phyloP scores from a whole-genome alignment of 2,888 invertebrate genomes.

The Brenthis daphne region DNA sequence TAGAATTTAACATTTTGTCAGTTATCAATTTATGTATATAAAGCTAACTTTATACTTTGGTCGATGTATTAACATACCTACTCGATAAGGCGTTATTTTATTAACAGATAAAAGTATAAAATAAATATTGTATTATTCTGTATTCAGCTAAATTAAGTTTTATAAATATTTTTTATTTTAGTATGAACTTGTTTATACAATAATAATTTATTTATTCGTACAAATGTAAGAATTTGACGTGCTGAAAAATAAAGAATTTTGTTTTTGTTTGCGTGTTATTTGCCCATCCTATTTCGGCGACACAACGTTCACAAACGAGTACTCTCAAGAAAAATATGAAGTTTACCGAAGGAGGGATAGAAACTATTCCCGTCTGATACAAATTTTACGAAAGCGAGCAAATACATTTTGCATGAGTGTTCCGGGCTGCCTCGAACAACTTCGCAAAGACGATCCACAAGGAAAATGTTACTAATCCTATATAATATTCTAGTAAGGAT shows the following conservation, averaged over 20 bases:
- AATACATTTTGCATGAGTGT: conserved; percentile 77
- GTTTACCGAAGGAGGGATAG: conserved; percentile 43
- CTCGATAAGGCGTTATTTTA: too few relatives aligned
- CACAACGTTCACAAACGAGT: conserved; percentile 36
- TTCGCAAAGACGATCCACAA: conserved; percentile 42
- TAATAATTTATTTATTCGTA: too few relatives aligned
- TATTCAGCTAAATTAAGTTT: too few relatives aligned
- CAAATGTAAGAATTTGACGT: neutral
- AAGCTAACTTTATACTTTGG: too few relatives aligned
- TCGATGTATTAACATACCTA: too few relatives aligned
- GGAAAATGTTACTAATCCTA: conserved; percentile 44
- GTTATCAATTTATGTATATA: neutral
- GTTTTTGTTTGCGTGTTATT: conserved; percentile 37
- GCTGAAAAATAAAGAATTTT: conserved; percentile 25
- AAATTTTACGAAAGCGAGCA: conserved; percentile 54
- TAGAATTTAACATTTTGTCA: neutral
- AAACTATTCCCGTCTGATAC: conserved; percentile 55
- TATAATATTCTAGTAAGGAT: conserved; percentile 23
- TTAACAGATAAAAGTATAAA: too few relatives aligned
- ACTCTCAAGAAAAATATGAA: conserved; percentile 47
- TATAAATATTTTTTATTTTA: too few relatives aligned
- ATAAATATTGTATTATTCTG: too few relatives aligned
- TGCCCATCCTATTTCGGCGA: conserved; percentile 22
- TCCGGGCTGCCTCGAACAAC: conserved; percentile 40
- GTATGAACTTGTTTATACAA: too few relatives aligned